These are phyloP conservation scores for Melanotaenia parkinsoni DNA, from an alignment of 2,797 vertebrate genomes.

Conservation along the genomic window DNA sequence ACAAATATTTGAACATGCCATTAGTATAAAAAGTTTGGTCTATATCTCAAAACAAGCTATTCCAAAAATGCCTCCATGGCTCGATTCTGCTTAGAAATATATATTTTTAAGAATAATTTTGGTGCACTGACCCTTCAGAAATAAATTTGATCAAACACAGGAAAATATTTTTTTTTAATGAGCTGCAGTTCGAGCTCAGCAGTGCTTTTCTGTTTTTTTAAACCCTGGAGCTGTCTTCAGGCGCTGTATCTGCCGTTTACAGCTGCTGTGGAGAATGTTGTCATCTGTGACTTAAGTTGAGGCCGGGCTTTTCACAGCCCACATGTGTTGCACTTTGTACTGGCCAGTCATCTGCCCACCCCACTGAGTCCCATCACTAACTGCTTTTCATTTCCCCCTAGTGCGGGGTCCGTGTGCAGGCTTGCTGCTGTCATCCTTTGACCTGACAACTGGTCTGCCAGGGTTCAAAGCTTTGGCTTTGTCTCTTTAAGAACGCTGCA, in stretches of 20 bases:
- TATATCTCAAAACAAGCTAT: neutral
- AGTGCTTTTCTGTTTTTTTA: conserved; percentile 9
- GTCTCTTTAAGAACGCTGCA: conserved; percentile 6
- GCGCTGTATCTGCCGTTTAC: conserved; percentile 26
- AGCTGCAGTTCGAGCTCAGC: conserved; percentile 31
- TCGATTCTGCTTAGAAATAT: neutral
- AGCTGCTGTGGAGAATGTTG: conserved; percentile 31
- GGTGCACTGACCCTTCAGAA: conserved; percentile 19
- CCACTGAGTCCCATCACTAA: conserved; percentile 21
- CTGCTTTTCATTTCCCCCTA: conserved; percentile 8
- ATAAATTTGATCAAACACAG: neutral
- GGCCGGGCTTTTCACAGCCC: conserved; percentile 13
- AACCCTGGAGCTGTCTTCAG: conserved; percentile 10
- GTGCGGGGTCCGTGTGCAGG: neutral
- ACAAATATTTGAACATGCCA: neutral
- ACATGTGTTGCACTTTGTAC: conserved; percentile 37
- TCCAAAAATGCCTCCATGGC: conserved; percentile 9
- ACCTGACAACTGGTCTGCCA: conserved; percentile 19
- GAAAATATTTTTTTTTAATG: conserved; percentile 18
- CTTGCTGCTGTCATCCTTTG: conserved; percentile 21
- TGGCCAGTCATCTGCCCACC: neutral
- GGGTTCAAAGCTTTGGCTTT: conserved; percentile 22
- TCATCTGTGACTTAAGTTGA: conserved; percentile 36
- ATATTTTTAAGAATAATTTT: conserved; percentile 8
- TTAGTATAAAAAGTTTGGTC: neutral